phyloP scores from a whole-genome alignment of 2,797 vertebrate species.

The Lithobates pipiens region DNA sequence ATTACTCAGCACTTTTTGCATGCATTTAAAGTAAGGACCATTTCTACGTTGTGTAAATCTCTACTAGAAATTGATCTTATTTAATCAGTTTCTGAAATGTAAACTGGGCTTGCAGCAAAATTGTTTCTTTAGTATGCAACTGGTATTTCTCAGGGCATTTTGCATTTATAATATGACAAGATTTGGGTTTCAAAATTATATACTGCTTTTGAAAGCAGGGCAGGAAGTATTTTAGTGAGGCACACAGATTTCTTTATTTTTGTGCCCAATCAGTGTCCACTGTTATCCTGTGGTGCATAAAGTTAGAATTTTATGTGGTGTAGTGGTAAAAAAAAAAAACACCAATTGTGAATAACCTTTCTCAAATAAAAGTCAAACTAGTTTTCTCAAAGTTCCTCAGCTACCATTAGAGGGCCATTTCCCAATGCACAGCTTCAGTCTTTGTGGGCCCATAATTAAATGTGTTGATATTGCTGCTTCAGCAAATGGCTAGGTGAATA shows the following conservation, averaged over 20 bases:
- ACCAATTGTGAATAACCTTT: slow-evolving; percentile 42
- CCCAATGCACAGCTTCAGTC: slow-evolving; percentile 4
- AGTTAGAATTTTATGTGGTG: slow-evolving; percentile 28
- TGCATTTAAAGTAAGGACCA: neutral
- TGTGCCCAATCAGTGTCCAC: neutral
- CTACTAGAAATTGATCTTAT: neutral
- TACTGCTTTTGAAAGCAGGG: neutral
- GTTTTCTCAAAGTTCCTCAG: slow-evolving; percentile 17
- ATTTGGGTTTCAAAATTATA: neutral
- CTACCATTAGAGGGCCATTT: slow-evolving; percentile 42
- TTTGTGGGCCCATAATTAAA: slow-evolving; percentile 29
- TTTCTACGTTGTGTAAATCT: neutral
- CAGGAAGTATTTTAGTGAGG: neutral
- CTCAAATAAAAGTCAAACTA: slow-evolving; percentile 42
- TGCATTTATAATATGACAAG: neutral
- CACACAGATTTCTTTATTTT: neutral
- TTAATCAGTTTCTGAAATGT: neutral
- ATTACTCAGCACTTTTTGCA: neutral
- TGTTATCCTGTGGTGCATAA: slow-evolving; percentile 7
- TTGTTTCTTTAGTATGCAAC: neutral
- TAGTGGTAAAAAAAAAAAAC: slow-evolving; percentile 39
- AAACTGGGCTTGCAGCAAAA: neutral
- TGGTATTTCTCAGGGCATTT: neutral
- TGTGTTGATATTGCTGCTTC: slow-evolving; percentile 37
- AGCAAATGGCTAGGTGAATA: slow-evolving; percentile 25